Evolutionary conservation across 2,888 invertebrate species (phyloP).

Genomic region (Cotesia congregata): DNA sequence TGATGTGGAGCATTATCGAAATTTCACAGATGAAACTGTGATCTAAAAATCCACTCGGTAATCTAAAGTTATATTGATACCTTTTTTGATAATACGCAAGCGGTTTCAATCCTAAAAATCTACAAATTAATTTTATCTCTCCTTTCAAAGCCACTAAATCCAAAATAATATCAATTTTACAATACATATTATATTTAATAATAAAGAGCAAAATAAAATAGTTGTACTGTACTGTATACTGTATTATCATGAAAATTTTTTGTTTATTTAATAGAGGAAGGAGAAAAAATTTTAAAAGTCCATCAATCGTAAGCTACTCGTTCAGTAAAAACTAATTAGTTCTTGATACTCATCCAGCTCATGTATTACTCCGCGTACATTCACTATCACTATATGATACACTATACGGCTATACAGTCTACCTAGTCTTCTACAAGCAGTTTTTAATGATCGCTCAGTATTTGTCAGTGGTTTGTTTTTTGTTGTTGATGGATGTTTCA

Average conservation of each 20-base stretch:
- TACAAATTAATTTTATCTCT: not conserved
- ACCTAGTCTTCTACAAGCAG: not conserved
- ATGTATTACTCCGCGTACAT: not conserved
- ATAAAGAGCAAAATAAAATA: no score
- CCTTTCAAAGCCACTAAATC: no score
- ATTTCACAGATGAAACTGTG: not conserved
- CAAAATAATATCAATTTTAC: no score
- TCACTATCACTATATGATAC: not conserved
- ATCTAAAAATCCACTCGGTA: not conserved
- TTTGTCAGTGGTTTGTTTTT: constrained; percentile 1
- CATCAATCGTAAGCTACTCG: constrained; percentile 1
- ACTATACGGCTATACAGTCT: no score
- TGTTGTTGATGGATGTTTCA: not conserved
- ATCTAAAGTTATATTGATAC: not conserved
- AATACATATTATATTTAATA: no score
- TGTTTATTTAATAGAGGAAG: not conserved
- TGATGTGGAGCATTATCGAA: not conserved
- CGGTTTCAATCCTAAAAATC: not conserved
- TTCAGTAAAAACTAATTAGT: constrained; percentile 1
- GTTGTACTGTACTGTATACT: no score
- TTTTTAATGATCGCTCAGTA: constrained; percentile 1
- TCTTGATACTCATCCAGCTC: not conserved
- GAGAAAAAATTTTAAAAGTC: not conserved
- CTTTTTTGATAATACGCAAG: not conserved
- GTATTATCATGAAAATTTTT: not conserved